Percentiles rank a stretch among this genome's conserved stretches.
phyloP scores from a whole-genome alignment of 37 sponge, comb jelly and placozoan genomes.

The Sycon ciliatum region DNA sequence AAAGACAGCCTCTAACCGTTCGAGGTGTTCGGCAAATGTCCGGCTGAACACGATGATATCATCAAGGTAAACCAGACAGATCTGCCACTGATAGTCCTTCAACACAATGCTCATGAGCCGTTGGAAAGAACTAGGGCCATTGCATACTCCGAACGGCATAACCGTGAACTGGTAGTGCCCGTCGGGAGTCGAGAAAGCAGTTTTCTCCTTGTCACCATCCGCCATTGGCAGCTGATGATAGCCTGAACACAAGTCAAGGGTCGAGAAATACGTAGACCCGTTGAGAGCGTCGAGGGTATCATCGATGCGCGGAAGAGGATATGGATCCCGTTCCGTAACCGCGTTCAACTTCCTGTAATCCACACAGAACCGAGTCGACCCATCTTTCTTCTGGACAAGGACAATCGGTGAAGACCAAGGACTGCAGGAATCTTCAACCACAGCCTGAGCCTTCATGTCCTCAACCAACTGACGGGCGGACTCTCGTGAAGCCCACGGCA shows the following conservation, averaged over 20 bases:
- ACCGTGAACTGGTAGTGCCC: constrained; percentile 27
- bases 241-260: constrained; percentile 30
- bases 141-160: constrained; percentile 43
- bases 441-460: constrained; percentile 36
- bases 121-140: constrained; percentile 26
- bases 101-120: neutral
- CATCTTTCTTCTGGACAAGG: constrained; percentile 49
- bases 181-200: constrained; percentile 22
- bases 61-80: constrained; percentile 1
- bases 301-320: constrained; percentile 45
- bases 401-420: constrained; percentile 48
- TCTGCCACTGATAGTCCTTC: neutral
- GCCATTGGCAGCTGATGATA: constrained; percentile 44
- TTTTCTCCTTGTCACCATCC: constrained; percentile 25
- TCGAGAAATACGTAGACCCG: constrained; percentile 25
- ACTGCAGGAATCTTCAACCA: constrained; percentile 38
- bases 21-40: neutral
- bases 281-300: constrained; percentile 32
- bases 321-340: constrained; percentile 36
- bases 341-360: constrained; percentile 49
- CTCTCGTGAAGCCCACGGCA: constrained; percentile 20
- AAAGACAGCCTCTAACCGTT: neutral
- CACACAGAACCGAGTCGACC: constrained; percentile 39
- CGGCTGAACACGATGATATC: neutral
- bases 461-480: constrained; percentile 25